Evolutionary conservation across 1,140 invertebrate genomes (phyloP), one percentile per base, ranked within the genome.

Genomic region (Drosophila nigromelanica): DNA sequence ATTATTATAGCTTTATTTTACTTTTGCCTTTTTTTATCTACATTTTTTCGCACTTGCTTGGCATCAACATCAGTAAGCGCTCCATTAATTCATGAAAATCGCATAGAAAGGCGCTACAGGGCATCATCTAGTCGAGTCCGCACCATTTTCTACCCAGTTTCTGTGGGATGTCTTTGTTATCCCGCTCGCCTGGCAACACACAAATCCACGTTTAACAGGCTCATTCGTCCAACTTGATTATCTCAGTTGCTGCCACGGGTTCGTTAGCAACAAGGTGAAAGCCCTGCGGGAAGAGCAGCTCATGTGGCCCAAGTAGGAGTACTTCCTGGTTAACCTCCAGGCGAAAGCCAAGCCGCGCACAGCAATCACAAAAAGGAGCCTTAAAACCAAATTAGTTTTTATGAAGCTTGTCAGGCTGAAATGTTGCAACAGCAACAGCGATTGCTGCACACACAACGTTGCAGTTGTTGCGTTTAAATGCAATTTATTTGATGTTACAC

Each of bases 401-500:
- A 80, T 85, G 80, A 69, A 66, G 74, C 52, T 83, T 83, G 80
- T 78, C 79, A 71, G 79, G 61, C 30, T 7, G 11, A 33, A 55
- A 63, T 66, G 63, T 48, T 48, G 64, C 73, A 56, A 51, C 72
- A 27, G 27, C 27, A 27, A 27, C 27, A 6, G 27, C 27, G 5
- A 43, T 61, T 47, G 35, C 70, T 40, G 37, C 62, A n/a, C 64
- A n/a, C 66, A 27, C 55, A 56, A 56, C 39, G 59, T 63, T 79
- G 74, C 50, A 12, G 62, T 50, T 50, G 64, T 50, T 77, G 81
- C 74, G 61, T 59, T 79, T 77, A 64, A 83, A 76, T 85, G 80
- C 80, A 86, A 86, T 86, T 86, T 86, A 86, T 87, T 86, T 79
- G 67, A 87, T 87, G 82, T 86, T 87, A 78, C 82, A 70, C 75